Evolutionary conservation across 2,113 vertebrate species (phyloP).

Genomic region (Clupea harengus): DNA sequence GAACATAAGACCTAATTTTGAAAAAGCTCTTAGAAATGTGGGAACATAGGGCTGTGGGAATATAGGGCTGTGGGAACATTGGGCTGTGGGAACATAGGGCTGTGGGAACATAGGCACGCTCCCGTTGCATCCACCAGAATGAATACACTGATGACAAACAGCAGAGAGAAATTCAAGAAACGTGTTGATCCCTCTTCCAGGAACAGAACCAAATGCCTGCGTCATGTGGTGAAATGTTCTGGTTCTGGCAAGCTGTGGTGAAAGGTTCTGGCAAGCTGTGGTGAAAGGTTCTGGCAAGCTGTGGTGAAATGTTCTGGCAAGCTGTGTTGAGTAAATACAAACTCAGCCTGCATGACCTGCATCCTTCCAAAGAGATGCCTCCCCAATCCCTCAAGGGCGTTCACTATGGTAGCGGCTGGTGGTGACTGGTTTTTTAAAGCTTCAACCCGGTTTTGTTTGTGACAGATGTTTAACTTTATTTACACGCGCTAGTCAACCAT

Average conservation of each 20-base stretch:
- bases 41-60: too few relatives aligned
- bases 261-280: not conserved
- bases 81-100: too few relatives aligned
- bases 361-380: not conserved
- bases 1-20: too few relatives aligned
- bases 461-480: slow-evolving; percentile 5
- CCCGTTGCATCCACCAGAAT: not conserved
- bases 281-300: not conserved
- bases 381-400: not conserved
- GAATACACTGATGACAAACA: not conserved
- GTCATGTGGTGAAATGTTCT: not conserved
- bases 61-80: too few relatives aligned
- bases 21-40: too few relatives aligned
- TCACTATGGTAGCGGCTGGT: not conserved
- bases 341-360: not conserved
- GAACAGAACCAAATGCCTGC: not conserved
- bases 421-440: not conserved
- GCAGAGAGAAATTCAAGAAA: not conserved
- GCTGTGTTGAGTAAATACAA: not conserved
- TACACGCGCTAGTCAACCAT: not conserved
- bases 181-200: not conserved
- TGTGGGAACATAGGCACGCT: too few relatives aligned
- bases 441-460: not conserved
- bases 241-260: not conserved
- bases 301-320: not conserved